A percentile compares a stretch with the other conserved stretches of the same genome.
Evolutionary conservation across 2,888 invertebrate genomes (phyloP).

Genomic region (Melieria crassipennis): DNA sequence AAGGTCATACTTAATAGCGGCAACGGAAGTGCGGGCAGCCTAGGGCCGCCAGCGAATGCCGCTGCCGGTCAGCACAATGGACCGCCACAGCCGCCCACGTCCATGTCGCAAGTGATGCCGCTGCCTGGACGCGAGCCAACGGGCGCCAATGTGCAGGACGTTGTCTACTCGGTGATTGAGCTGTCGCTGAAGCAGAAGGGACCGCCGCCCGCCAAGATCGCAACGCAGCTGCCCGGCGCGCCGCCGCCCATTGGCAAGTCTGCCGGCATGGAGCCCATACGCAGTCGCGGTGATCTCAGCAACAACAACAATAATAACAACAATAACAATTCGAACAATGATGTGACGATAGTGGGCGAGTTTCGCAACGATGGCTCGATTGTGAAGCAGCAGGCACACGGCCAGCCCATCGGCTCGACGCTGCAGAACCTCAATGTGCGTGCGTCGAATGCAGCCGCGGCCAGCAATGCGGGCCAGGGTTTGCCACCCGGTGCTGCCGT

Average conservation of each 20-base stretch:
- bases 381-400: constrained; percentile 54
- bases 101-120: constrained; percentile 33
- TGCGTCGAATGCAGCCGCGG: constrained; percentile 35
- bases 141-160: constrained; percentile 75
- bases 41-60: constrained; percentile 45
- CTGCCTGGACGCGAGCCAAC: constrained; percentile 39
- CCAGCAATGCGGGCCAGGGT: not conserved
- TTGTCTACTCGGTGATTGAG: constrained; percentile 86
- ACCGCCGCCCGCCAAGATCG: constrained; percentile 52
- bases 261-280: constrained; percentile 17
- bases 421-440: constrained; percentile 41
- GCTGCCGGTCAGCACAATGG: constrained; percentile 48
- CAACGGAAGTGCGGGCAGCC: constrained; percentile 48
- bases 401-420: constrained; percentile 45
- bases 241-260: constrained; percentile 28
- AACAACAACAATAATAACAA: constrained; percentile 45
- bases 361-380: constrained; percentile 62
- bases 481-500: constrained; percentile 40
- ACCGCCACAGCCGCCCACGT: constrained; percentile 40
- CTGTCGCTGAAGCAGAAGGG: constrained; percentile 77
- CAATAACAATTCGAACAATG: constrained; percentile 50
- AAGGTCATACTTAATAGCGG: constrained; percentile 62
- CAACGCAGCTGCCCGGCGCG: constrained; percentile 39
- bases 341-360: constrained; percentile 65
- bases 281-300: constrained; percentile 35